Evolutionary conservation across 2,113 vertebrate species (phyloP).

Genomic region (Hippocampus guttulatus): DNA sequence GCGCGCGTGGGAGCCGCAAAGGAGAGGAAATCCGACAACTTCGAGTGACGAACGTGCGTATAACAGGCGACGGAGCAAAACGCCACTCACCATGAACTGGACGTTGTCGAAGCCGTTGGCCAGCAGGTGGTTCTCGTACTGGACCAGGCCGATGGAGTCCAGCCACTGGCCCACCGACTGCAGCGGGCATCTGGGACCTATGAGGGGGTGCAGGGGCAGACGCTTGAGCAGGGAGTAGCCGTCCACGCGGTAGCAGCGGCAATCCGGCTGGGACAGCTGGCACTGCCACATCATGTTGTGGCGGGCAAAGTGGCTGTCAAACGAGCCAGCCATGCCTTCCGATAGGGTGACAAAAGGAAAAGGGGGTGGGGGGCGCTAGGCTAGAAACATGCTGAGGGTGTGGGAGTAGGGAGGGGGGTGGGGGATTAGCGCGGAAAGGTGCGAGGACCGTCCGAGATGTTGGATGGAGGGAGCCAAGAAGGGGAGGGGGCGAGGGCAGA

Average conservation of each 20-base stretch:
- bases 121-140: conserved; percentile 99
- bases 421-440: conserved; percentile 48
- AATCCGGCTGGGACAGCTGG: conserved; percentile 98
- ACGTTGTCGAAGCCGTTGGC: conserved; percentile 98
- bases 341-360: conserved; percentile 7
- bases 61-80: background rate
- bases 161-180: conserved; percentile 98
- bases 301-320: conserved; percentile 95
- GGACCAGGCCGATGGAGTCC: conserved; percentile 97
- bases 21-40: conserved; percentile 20
- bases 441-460: conserved; percentile 8
- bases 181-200: conserved; percentile 95
- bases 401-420: conserved; percentile 9
- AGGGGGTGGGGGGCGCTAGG: conserved; percentile 29
- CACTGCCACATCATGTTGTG: conserved; percentile 98
- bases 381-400: conserved; percentile 52
- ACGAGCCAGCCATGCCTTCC: conserved; percentile 93
- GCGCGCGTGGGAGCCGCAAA: conserved; percentile 57
- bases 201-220: conserved; percentile 96
- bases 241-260: conserved; percentile 97
- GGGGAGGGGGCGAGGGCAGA: conserved; percentile 15
- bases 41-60: conserved; percentile 1
- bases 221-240: conserved; percentile 97
- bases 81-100: conserved; percentile 91
- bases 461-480: conserved; percentile 24